Conservation (phyloP, 2,797 vertebrate genomes). For the Pseudochirops cupreus region DNA sequence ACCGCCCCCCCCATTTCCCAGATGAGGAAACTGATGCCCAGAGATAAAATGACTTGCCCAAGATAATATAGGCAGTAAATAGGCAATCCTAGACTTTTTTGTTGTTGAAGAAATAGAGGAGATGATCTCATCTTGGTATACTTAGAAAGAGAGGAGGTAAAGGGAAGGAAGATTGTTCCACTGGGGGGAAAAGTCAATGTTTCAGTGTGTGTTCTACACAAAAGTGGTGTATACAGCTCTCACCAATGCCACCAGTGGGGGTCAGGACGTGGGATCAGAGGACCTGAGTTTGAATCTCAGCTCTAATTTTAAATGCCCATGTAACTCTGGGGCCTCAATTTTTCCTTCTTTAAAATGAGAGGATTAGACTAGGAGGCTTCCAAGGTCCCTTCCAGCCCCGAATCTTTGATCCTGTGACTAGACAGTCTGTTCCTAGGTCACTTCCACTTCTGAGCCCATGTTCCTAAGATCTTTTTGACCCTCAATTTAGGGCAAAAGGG, state of each 20-base stretch:
- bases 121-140: background rate
- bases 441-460: background rate
- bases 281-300: background rate
- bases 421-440: background rate
- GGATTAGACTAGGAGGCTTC: background rate
- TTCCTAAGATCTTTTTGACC: background rate
- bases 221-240: background rate
- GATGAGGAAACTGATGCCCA: background rate
- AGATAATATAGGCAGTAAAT: background rate
- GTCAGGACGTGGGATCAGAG: background rate
- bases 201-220: background rate
- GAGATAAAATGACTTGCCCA: background rate
- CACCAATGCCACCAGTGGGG: background rate
- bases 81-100: background rate
- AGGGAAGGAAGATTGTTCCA: background rate
- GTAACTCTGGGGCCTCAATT: background rate
- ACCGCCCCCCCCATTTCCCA: background rate
- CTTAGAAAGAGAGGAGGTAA: background rate
- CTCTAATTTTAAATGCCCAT: background rate
- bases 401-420: background rate
- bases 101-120: background rate
- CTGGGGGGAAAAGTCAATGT: background rate
- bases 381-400: background rate
- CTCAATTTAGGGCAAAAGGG: slow-evolving; percentile 31
- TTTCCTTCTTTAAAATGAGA: background rate